These are phyloP conservation scores for Drosophila bocqueti DNA, from an alignment of 1,140 invertebrate species.

Conservation along the genomic window DNA sequence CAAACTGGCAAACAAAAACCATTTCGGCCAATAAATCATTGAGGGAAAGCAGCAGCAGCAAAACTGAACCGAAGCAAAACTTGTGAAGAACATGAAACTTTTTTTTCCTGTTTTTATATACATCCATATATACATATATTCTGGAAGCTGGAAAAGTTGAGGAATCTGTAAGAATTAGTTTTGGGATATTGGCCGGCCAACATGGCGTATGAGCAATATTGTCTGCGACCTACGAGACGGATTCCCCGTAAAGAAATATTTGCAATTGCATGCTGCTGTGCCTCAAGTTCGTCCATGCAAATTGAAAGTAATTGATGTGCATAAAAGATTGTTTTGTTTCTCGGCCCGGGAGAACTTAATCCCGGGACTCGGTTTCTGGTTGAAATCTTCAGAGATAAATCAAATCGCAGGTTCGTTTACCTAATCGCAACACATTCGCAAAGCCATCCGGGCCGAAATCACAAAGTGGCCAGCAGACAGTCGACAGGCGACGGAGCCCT, in stretches of 20 bases:
- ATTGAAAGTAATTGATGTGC: conserved; percentile 24
- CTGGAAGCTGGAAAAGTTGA: conserved; percentile 19
- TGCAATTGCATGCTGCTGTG: background rate
- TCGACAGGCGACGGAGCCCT: conserved; percentile 18
- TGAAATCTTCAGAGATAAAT: conserved; percentile 59
- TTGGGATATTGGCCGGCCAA: conserved; percentile 28
- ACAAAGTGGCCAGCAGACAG: conserved; percentile 53
- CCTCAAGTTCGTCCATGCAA: conserved; percentile 1
- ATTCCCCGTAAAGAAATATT: conserved; percentile 3
- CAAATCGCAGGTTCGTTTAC: conserved; percentile 48
- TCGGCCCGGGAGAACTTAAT: conserved; percentile 2
- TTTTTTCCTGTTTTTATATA: conserved; percentile 15
- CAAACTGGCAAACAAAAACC: conserved; percentile 53
- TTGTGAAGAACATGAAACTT: conserved; percentile 54
- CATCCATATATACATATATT: background rate
- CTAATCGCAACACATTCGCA: conserved; percentile 75
- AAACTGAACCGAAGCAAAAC: conserved; percentile 21
- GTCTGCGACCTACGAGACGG: background rate
- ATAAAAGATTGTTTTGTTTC: conserved; percentile 7
- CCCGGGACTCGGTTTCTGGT: conserved; percentile 4
- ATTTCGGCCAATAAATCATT: conserved; percentile 70
- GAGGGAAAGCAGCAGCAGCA: conserved; percentile 28
- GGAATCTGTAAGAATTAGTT: conserved; percentile 31
- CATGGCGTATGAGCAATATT: conserved; percentile 25
- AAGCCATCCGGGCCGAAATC: conserved; percentile 49